These are phyloP conservation scores for Megatriorchis doriae DNA, from an alignment of 2,113 vertebrate species.

Conservation along the genomic window DNA sequence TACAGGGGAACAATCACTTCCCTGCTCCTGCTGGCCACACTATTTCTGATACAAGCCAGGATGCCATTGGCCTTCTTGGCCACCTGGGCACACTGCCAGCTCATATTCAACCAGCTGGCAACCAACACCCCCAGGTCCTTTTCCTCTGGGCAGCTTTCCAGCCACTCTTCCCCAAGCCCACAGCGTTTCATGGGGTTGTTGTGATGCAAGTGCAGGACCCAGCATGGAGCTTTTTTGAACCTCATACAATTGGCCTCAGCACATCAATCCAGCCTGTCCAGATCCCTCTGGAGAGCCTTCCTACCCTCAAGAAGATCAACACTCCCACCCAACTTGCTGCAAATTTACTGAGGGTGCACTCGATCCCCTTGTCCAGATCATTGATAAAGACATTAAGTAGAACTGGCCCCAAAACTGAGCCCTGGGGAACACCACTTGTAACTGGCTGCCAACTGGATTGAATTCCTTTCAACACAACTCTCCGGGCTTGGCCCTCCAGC, in stretches of 20 bases:
- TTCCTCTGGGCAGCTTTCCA: fast-evolving
- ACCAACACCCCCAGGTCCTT: not conserved
- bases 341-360: not conserved
- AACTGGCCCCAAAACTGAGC: not conserved
- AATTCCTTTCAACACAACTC: not conserved
- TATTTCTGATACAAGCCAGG: too few species aligned
- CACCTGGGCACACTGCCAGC: not conserved
- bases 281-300: not conserved
- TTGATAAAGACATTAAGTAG: not conserved
- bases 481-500: not conserved
- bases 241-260: too few species aligned
- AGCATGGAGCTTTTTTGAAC: not conserved
- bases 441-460: not conserved
- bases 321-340: not conserved
- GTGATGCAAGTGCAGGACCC: not conserved
- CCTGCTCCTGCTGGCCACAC: not conserved
- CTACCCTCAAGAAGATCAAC: not conserved
- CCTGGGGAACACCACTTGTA: not conserved
- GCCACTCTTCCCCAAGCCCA: not conserved
- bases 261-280: not conserved
- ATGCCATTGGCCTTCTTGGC: too few species aligned
- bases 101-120: fast-evolving
- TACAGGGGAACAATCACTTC: not conserved
- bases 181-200: not conserved
- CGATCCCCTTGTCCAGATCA: not conserved